phyloP scores from a whole-genome alignment of 2,888 invertebrate species.

The Panopea generosa region DNA sequence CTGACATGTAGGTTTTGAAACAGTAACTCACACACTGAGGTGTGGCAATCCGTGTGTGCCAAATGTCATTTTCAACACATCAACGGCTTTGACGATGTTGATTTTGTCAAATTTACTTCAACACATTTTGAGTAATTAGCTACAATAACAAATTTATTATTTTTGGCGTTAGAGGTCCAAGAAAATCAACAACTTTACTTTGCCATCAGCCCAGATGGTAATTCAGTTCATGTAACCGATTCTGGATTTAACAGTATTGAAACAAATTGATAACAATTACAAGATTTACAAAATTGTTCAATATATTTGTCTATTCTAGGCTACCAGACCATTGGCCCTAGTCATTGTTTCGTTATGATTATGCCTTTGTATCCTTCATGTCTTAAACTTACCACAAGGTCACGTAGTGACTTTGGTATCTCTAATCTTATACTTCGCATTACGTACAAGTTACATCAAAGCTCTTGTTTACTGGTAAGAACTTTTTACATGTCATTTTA shows the following conservation, averaged over 20 bases:
- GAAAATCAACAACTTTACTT: slow-evolving; percentile 48
- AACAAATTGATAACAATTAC: slow-evolving; percentile 46
- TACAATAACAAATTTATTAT: slow-evolving; percentile 49
- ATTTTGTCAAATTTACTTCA: slow-evolving; percentile 42
- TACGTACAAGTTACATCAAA: no score
- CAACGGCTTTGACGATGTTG: background rate
- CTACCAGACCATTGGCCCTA: slow-evolving; percentile 54
- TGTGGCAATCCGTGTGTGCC: slow-evolving; percentile 8
- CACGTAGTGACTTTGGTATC: no score
- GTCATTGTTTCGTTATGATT: background rate
- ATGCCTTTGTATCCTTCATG: no score
- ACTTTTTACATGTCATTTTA: no score
- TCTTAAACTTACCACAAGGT: no score
- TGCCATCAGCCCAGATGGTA: slow-evolving; percentile 56
- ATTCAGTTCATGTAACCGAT: slow-evolving; percentile 37
- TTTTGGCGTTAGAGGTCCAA: slow-evolving; percentile 29
- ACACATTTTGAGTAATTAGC: slow-evolving; percentile 62
- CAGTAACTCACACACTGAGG: slow-evolving; percentile 42
- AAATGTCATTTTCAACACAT: slow-evolving; percentile 15
- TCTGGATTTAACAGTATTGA: slow-evolving; percentile 23
- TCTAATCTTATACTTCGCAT: no score
- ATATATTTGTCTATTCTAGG: slow-evolving; percentile 46
- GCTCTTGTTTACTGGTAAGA: no score
- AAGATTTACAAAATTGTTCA: slow-evolving; percentile 42
- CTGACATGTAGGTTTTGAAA: slow-evolving; percentile 42